phyloP scores from a whole-genome alignment of 2,888 invertebrate species.

The Catocala sponsa region DNA sequence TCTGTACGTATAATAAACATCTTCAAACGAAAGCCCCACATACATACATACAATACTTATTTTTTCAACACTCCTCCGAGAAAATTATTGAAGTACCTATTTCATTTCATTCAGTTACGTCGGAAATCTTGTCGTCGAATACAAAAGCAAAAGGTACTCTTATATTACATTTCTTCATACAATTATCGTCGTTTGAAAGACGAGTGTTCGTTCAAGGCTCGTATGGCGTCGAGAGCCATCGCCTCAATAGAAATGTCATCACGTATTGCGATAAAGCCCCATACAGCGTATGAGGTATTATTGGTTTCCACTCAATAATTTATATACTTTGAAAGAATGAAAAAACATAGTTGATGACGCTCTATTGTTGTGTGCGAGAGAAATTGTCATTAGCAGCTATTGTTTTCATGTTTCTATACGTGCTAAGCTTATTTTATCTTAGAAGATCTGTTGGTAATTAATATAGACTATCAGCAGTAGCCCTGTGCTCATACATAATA shows the following conservation, averaged over 20 bases:
- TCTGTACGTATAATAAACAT: not conserved
- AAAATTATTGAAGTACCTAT: constrained; percentile 44
- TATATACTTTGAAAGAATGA: constrained; percentile 36
- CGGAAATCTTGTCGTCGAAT: constrained; percentile 47
- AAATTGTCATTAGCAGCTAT: no score
- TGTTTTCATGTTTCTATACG: no score
- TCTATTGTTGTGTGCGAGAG: no score
- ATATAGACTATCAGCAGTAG: no score
- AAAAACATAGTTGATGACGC: constrained; percentile 16
- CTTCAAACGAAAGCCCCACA: not conserved
- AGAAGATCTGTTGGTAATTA: no score
- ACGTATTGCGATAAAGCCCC: constrained; percentile 55
- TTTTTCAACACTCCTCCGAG: constrained; percentile 21
- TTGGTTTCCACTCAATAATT: constrained; percentile 56
- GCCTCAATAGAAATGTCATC: constrained; percentile 64
- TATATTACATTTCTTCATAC: constrained; percentile 59
- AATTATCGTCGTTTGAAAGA: constrained; percentile 60
- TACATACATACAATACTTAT: constrained; percentile 6
- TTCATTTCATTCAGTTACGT: constrained; percentile 46
- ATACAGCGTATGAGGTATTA: constrained; percentile 51
- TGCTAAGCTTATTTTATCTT: no score
- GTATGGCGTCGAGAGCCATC: constrained; percentile 58
- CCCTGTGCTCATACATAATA: no score
- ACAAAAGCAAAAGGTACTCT: constrained; percentile 52
- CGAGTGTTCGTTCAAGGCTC: constrained; percentile 47